Evolutionary conservation across 2,888 invertebrate species (phyloP).

Genomic region (Mimumesa dahlbomi): DNA sequence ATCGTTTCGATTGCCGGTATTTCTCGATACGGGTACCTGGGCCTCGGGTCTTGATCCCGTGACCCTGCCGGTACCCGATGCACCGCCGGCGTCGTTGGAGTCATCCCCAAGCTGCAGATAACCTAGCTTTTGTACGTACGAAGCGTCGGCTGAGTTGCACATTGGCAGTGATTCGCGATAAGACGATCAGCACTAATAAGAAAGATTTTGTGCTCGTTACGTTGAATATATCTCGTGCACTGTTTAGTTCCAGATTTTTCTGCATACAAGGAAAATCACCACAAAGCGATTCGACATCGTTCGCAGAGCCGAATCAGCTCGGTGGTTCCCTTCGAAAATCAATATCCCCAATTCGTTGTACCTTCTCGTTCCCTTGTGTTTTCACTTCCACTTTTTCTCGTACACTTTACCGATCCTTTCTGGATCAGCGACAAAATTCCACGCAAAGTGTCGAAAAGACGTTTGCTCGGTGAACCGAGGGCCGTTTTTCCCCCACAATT

Average conservation of each 20-base stretch:
- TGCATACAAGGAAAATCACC: constrained; percentile 5
- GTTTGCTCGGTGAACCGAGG: constrained; percentile 31
- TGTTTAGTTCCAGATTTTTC: constrained; percentile 3
- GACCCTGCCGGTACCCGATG: constrained; percentile 55
- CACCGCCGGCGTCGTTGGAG: constrained; percentile 48
- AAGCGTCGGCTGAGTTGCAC: constrained; percentile 78
- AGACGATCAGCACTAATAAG: constrained; percentile 26
- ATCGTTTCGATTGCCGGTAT: constrained; percentile 52
- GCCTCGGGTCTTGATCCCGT: constrained; percentile 76
- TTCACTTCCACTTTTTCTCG: constrained; percentile 24
- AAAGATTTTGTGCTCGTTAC: neutral
- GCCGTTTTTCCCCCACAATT: constrained; percentile 52
- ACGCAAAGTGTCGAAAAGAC: constrained; percentile 34
- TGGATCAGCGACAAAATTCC: constrained; percentile 44
- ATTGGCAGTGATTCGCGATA: constrained; percentile 68
- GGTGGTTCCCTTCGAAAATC: constrained; percentile 49
- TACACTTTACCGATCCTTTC: constrained; percentile 45
- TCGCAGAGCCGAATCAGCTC: constrained; percentile 32
- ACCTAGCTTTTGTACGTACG: constrained; percentile 77
- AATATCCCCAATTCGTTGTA: constrained; percentile 15
- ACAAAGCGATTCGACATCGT: constrained; percentile 41
- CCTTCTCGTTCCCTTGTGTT: constrained; percentile 22
- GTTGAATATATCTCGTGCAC: neutral
- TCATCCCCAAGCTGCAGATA: constrained; percentile 78
- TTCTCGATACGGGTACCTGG: constrained; percentile 75